Base-by-base conservation (phyloP, 1,140 invertebrate genomes). In the Prorops nasuta region DNA sequence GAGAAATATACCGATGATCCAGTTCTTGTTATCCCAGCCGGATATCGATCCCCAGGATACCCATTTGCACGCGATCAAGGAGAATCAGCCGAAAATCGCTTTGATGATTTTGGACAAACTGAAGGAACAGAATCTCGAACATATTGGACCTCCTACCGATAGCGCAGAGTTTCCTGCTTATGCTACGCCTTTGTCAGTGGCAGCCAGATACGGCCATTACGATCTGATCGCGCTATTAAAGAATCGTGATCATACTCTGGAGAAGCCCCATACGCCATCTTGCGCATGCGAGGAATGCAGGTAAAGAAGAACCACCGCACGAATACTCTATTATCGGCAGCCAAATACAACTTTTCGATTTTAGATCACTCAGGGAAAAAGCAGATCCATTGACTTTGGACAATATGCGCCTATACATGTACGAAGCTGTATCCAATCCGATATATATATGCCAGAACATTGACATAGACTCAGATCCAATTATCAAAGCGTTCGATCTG, bases 141-240 rank as follows among this genome's bases (percentile, higher is more conserved):
- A 68, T 47, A 73, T 71, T 12, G 80, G 80, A 1, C 71, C 75
- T 1, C 76, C 77, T 18, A 49, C 52, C 0, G 71, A 78, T 39
- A 82, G 80, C 28, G 63, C 80, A 0, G 81, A 84, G 43, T 91
- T 87, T 69, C 84, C 85, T 0, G 80, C 83, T 10, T 82, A 88
- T 54, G 80, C 89, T 3, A 90, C 86, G 0, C 88, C 88, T 0
- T 74, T 91, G 12, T 83, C 86, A 32, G 72, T 90, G 2, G 87
- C 88, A 1, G 85, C 87, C 7, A 85, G 88, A 53, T 78, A 78
- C 22, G 87, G 87, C 21, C 84, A 87, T 58, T 86, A 82, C 56
- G 84, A 88, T 62, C 83, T 87, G 16, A 86, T 89, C 12, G 80
- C 81, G 54, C 74, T 88, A 2, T 77, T 81, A 43, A 41, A 17